Base-by-base conservation (phyloP, 2,888 invertebrate genomes). In the Eurytoma californica region DNA sequence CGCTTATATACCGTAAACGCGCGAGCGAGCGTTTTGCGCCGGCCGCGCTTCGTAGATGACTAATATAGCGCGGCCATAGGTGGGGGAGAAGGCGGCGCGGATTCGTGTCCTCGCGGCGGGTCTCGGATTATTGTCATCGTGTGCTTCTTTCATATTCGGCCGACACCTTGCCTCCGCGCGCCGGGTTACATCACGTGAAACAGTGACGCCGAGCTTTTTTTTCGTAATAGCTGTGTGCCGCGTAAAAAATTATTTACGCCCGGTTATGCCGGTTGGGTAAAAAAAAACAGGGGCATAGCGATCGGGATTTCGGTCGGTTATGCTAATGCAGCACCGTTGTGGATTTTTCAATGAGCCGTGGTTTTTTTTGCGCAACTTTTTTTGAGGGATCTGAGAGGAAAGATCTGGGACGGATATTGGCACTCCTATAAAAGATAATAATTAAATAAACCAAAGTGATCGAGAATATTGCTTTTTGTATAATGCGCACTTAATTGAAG, bases 1-100 rank as follows among this genome's bases (percentile, higher is more conserved):
- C 70, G 57, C 39, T 39, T 39, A 39, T 39, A 39, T 73, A 73
- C 67, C 63, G 68, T 65, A 70, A 65, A 74, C n/a, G 69, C 74
- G 74, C 39, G 75, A 58, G 60, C 63, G 72, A 70, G 55, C 61
- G 53, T 79, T 78, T 78, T 57, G 68, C 73, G 70, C 66, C 66
- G 66, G 61, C 53, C 20, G 67, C 67, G 68, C 39, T 75, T 75
- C 67, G 67, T 79, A 79, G 70, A 79, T 79, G 79, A 79, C 79
- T 79, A 79, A 79, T 70, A 65, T 53, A 51, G 76, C 13, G 30
- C 58, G 57, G n/a, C 49, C 30, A 55, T 28, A 58, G 66, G 61
- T 61, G 51, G 61, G 16, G 61, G 49, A 9, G 30, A 28, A 47
- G 20, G 68, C 30, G 51, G 5, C 55, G 55, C 55, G n/a, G 12